Evolutionary conservation across 2,113 vertebrate species (phyloP), one percentile per base, ranked within the genome.

Genomic region (Paedocypris sp.): DNA sequence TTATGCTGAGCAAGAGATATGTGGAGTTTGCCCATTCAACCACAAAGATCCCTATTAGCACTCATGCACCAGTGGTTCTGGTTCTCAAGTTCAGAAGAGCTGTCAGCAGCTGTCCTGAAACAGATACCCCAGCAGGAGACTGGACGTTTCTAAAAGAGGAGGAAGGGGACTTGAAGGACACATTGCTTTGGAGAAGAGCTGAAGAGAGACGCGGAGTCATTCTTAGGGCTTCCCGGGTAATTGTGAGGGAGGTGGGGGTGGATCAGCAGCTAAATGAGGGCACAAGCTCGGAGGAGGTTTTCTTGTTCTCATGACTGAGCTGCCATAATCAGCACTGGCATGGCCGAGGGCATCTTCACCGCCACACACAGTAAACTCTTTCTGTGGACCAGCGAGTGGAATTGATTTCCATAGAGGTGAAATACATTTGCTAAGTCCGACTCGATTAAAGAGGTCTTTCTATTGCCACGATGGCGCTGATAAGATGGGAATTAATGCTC

Each of bases 71-170:
- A n/a, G n/a, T 15, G 72, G 51, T 7, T 60, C 64, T 65, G 46
- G 45, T 73, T 76, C 76, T 79, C 79, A 73, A 78, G 74, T 82
- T 83, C 71, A 75, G 70, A 77, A 72, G 76, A 74, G 69, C 68
- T 73, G 70, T 81, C 75, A 78, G 67, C 84, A 83, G 82, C 80
- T 85, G 80, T 75, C 71, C 71, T 65, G 71, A 82, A 84, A 84
- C 79, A 68, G 68, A 82, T 78, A 79, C 77, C 72, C 15, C 39
- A 60, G 60, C 68, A 53, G 60, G 60, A 75, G 75, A 75, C 70
- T 56, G 38, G 42, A 69, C 58, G 23, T 75, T 74, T 75, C 75
- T 75, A 80, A 78, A 82, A 73, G 58, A 70, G 75, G 77, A 60
- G 35, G 28, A 71, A 73, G 67, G 77, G 46, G 60, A 74, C 64